A percentile compares a stretch with the other conserved stretches of the same genome.
Conservation (phyloP, 2,888 invertebrate species). For the Ormyrus rosae region DNA sequence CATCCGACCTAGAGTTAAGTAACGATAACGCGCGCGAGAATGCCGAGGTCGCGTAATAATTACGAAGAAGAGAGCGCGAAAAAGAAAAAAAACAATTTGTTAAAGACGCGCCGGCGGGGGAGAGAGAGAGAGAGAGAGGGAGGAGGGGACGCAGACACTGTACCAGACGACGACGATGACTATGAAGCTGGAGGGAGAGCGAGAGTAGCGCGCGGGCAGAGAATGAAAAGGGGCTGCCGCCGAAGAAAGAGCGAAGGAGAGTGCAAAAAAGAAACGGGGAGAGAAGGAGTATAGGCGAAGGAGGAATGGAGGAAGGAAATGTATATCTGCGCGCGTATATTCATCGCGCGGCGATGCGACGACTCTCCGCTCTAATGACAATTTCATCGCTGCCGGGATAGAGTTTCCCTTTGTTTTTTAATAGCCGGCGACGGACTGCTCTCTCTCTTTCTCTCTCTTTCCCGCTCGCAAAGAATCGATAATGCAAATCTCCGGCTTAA, state of each 20-base stretch:
- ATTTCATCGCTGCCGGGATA: constrained; percentile 18
- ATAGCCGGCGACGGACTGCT: background rate
- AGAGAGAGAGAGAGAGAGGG: constrained; percentile 3
- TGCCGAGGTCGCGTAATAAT: too few species aligned
- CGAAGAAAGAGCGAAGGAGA: background rate
- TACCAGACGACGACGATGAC: background rate
- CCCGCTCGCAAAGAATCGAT: constrained; percentile 22
- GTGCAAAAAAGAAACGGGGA: background rate
- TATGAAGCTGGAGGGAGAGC: constrained; percentile 7
- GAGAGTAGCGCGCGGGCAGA: background rate
- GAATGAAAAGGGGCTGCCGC: constrained; percentile 38
- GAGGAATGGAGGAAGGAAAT: background rate
- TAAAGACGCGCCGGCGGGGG: too few species aligned
- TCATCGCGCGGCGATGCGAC: too few species aligned
- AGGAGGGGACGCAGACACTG: constrained; percentile 4
- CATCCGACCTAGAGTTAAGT: background rate
- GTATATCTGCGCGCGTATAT: constrained; percentile 4
- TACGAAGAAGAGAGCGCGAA: too few species aligned
- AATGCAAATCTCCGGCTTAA: constrained; percentile 26
- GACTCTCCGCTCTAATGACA: constrained; percentile 11
- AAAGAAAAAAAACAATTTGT: too few species aligned
- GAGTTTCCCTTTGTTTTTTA: background rate
- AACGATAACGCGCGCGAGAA: too few species aligned
- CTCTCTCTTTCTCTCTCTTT: background rate
- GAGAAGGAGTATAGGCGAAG: constrained; percentile 1